Conservation (phyloP, 2,888 invertebrate species). For the Eremobia ochroleuca region DNA sequence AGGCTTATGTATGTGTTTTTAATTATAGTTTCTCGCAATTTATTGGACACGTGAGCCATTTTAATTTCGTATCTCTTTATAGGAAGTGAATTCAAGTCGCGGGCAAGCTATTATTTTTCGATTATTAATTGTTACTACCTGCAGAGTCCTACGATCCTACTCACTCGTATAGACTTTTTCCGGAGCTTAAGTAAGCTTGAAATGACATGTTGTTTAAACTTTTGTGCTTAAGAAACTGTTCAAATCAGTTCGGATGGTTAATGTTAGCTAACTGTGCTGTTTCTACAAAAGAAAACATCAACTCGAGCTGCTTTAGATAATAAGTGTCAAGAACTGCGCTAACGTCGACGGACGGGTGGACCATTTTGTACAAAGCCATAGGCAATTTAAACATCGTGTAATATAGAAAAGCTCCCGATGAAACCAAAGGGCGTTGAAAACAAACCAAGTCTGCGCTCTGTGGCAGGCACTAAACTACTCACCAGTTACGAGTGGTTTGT, state of each 20-base stretch:
- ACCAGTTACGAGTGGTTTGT: conserved; percentile 27
- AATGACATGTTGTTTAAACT: neutral
- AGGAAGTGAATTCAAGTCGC: conserved; percentile 35
- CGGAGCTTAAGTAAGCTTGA: neutral
- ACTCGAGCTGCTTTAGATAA: neutral
- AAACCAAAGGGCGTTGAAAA: conserved; percentile 9
- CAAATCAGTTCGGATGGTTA: neutral
- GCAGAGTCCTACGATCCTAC: too few relatives aligned
- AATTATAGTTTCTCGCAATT: conserved; percentile 43
- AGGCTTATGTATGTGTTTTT: conserved; percentile 31
- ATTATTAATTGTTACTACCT: conserved; percentile 21
- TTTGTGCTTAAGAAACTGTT: neutral
- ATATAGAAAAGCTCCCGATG: neutral
- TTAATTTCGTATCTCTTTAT: conserved; percentile 32
- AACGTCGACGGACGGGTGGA: neutral
- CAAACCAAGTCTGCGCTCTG: neutral
- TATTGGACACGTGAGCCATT: conserved; percentile 27
- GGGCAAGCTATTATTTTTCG: conserved; percentile 15
- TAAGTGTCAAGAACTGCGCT: neutral
- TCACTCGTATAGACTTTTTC: neutral
- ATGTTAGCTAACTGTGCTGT: too few relatives aligned
- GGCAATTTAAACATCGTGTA: neutral
- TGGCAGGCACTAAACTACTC: conserved; percentile 10
- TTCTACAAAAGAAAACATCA: neutral
- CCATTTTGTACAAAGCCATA: neutral